phyloP scores from a whole-genome alignment of 2,113 vertebrate genomes.

The Nestor notabilis region DNA sequence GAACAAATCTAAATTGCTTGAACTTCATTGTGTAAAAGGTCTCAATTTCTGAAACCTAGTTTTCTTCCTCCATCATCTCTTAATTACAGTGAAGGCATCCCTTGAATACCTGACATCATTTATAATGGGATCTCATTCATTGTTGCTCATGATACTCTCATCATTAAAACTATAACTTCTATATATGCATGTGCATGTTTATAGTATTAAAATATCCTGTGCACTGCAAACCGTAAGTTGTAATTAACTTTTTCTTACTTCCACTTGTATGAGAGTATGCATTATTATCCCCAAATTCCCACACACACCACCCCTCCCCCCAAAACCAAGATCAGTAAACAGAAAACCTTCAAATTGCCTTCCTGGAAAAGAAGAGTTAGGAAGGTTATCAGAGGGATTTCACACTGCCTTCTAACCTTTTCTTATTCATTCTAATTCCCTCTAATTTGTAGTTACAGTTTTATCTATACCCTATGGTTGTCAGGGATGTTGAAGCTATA shows the following conservation, averaged over 20 bases:
- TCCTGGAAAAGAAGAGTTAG: not conserved
- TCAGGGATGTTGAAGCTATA: not conserved
- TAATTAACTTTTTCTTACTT: not conserved
- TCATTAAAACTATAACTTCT: not conserved
- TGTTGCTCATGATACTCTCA: not conserved
- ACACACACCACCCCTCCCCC: not conserved
- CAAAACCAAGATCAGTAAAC: not conserved
- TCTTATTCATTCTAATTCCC: not conserved
- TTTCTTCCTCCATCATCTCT: not conserved
- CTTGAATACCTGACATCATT: not conserved
- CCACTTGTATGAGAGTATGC: not conserved
- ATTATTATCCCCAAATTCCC: not conserved
- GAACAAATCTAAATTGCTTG: not conserved
- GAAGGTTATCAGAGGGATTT: not conserved
- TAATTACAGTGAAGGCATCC: not conserved
- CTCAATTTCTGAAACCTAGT: not conserved
- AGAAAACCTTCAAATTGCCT: not conserved
- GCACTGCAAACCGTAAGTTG: not conserved
- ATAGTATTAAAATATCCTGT: not conserved
- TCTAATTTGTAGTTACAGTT: not conserved
- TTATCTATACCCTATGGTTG: not conserved
- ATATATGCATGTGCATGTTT: not conserved
- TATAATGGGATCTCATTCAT: not conserved
- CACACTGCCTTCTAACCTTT: conserved; percentile 9
- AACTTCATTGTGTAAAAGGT: conserved; percentile 22